Evolutionary conservation across 2,888 invertebrate species (phyloP).

Genomic region (Tipula lateralis): DNA sequence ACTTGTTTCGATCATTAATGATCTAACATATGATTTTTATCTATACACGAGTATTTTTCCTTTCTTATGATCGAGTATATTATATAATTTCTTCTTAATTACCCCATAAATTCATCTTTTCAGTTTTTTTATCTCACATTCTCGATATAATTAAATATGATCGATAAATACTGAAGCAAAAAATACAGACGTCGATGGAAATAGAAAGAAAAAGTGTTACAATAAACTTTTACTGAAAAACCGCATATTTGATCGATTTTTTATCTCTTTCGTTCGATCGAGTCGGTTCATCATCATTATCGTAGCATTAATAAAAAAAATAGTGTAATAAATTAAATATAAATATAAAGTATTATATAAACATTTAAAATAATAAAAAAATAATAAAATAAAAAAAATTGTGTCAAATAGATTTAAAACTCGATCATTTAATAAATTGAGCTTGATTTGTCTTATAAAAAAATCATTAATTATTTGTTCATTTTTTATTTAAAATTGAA

Average conservation of each 20-base stretch:
- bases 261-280: not conserved
- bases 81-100: not conserved
- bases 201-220: slow-evolving; percentile 24
- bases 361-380: not conserved
- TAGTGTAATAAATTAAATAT: not conserved
- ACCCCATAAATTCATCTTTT: not conserved
- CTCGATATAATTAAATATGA: not conserved
- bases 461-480: not conserved
- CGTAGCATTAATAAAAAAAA: not conserved
- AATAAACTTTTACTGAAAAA: slow-evolving; percentile 14
- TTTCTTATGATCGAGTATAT: not conserved
- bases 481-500: not conserved
- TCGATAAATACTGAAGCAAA: not conserved
- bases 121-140: not conserved
- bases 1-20: not conserved
- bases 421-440: not conserved
- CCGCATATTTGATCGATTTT: slow-evolving; percentile 9
- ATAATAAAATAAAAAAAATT: not conserved
- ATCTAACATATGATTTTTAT: slow-evolving; percentile 7
- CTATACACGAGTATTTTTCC: not conserved
- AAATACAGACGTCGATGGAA: not conserved
- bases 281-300: not conserved
- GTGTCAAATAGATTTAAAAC: not conserved
- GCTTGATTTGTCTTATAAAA: not conserved
- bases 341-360: not conserved